Base-by-base conservation (phyloP, 2,797 vertebrate genomes). In the Zalophus californianus region DNA sequence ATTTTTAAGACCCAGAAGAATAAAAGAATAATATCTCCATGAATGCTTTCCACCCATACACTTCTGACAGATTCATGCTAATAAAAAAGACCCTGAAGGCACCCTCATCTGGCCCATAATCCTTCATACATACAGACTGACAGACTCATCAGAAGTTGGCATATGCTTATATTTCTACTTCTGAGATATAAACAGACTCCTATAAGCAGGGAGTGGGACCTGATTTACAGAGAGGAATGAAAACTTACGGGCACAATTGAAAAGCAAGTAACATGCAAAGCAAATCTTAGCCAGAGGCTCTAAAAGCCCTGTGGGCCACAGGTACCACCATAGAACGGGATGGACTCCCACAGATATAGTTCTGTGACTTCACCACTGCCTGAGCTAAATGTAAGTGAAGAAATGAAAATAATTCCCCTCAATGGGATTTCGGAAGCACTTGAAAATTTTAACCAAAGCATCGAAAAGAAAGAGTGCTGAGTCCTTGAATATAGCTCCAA, bases 211-310 rank as follows among this genome's bases (percentile, higher is more conserved):
- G 6, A 29, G 0, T 29, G 32, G n/a, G 52, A 93, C 73, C 38
- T 96, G 73, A 72, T 60, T 88, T 12, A 97, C 38, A 77, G 68
- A 16, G 18, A 35, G 25, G 27, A 56, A 94, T 48, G 66, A 54
- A 96, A 93, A 91, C 18, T 20, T 64, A 75, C 3, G 77, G 83
- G 29, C 32, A 21, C 21, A 84, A 60, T 96, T 92, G 64, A 84
- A 96, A 98, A 96, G 38, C 75, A 70, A 97, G 93, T 91, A 92
- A 48, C 13, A 86, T n/a, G 87, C 20, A 82, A 90, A 85, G 82
- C 66, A 41, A 94, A 93, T 75, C 56, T 79, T 62, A 82, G 25
- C 3, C 14, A 83, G 86, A 97, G 35, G 1, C 54, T 52, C 70
- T 21, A 10, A 75, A 96, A 97, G 38, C 25, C 27, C 68, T 0